Evolutionary conservation across 2,888 invertebrate genomes (phyloP).

Genomic region (Caenorhabditis panamensis): DNA sequence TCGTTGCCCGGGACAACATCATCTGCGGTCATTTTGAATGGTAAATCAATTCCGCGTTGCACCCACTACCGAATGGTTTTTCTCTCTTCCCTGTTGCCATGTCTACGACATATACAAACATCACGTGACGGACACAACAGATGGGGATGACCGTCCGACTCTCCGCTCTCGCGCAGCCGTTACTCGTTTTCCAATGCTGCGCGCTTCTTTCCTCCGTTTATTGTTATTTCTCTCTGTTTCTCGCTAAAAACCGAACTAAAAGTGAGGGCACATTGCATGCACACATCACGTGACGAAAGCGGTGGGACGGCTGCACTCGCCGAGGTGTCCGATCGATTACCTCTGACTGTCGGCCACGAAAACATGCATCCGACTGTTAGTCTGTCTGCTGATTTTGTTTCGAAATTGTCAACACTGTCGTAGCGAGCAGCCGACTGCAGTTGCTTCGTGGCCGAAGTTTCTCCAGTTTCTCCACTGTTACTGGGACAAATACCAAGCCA

Average conservation of each 20-base stretch:
- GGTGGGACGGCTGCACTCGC: slow-evolving; percentile 48
- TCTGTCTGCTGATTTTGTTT: neutral
- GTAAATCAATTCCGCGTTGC: neutral
- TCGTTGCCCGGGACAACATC: neutral
- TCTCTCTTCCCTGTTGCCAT: slow-evolving; percentile 26
- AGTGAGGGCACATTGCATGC: neutral
- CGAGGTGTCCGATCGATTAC: slow-evolving; percentile 54
- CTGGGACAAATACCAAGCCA: neutral
- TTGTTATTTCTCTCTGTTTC: neutral
- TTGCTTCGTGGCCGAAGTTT: slow-evolving; percentile 33
- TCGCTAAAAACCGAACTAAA: neutral
- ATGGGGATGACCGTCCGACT: neutral
- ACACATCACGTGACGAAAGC: slow-evolving; percentile 17
- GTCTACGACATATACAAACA: slow-evolving; percentile 29
- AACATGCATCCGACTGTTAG: slow-evolving; percentile 24
- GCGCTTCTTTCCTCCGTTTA: neutral
- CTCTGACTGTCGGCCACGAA: slow-evolving; percentile 22
- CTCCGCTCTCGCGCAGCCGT: neutral
- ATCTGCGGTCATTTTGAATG: too few relatives aligned
- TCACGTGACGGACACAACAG: slow-evolving; percentile 34
- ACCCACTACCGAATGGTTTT: neutral
- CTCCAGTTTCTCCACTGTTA: neutral
- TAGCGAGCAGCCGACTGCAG: neutral
- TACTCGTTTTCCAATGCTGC: neutral
- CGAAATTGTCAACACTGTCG: neutral